Conservation (phyloP, 2,888 invertebrate species). For the Hemaris fuciformis region DNA sequence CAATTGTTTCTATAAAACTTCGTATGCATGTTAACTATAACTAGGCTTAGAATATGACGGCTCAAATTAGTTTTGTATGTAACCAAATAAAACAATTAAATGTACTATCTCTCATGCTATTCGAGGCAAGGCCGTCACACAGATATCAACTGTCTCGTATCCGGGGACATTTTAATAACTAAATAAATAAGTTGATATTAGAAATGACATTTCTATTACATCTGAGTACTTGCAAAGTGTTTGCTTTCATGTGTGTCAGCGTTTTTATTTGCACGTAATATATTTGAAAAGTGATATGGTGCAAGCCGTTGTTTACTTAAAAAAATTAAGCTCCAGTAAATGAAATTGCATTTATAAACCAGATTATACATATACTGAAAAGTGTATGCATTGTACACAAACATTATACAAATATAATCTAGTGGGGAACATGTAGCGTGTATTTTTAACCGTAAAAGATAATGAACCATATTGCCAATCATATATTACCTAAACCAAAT, state of each 20-base stretch:
- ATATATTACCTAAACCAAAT: no score
- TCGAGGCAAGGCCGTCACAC: background rate
- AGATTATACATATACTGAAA: no score
- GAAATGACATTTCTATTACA: background rate
- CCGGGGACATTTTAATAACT: background rate
- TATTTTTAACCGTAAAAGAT: no score
- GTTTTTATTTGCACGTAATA: background rate
- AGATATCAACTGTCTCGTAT: background rate
- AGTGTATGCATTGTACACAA: no score
- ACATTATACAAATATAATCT: no score
- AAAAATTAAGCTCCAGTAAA: no score
- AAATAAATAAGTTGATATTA: conserved; percentile 20
- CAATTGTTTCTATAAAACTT: no score
- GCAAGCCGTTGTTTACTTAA: background rate
- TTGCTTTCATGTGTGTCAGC: background rate
- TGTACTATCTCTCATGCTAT: background rate
- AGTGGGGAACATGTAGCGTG: no score
- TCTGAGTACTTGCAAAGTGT: background rate
- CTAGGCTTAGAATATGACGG: background rate
- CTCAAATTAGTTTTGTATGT: background rate
- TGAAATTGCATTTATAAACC: no score
- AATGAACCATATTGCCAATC: no score
- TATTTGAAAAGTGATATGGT: background rate
- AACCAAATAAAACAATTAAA: background rate
- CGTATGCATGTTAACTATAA: background rate